Evolutionary conservation across 1,140 invertebrate species (phyloP), one percentile per base, ranked within the genome.

Genomic region (Drosophila azteca): DNA sequence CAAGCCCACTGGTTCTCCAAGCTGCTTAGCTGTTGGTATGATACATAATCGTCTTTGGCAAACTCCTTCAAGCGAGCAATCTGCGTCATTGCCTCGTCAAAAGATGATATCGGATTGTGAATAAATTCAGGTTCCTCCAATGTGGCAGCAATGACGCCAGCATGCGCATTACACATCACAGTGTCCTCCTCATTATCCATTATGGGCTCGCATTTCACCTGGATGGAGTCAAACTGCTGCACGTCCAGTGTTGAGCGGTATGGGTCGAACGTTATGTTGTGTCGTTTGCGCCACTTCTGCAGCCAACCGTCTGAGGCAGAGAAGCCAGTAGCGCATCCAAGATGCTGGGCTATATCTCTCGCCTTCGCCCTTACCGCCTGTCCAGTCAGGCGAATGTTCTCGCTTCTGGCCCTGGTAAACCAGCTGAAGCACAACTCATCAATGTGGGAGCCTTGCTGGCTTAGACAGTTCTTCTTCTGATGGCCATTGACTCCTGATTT

Each of bases 1-100:
- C 65, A 69, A 26, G 11, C 50, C 67, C 65, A 69, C 39, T 69
- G 67, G 29, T 69, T 69, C 13, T 69, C 67, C 26, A 69, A 15
- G 24, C 67, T 69, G 1, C 43, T 17, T 45, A 69, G 35, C 26
- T 69, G 67, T 9, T 70, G 67, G 20, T 69, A 50, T n/a, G 67
- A 70, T 6, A 58, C 11, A 43, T 13, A 70, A 66, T 70, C 67
- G 17, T 70, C 65, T 29, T 57, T 70, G 6, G 45, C 44, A 13
- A 58, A 70, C 1, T 70, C 67, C 31, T 70, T 70, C 0, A 70
- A 3, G 4, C 67, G 67, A n/a, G 45, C 44, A 44, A 70, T 9
- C 65, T 70, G 67, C 35, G 58, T 44, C 67, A 70, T 69, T 0
- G 67, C 67, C 45, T 70, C 67, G 6, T 70, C 65, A 4, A 20